Percentiles rank a stretch among this genome's conserved stretches.
These are phyloP conservation scores for Trichomalopsis sarcophagae DNA, from an alignment of 1,140 invertebrate genomes.

Conservation along the genomic window DNA sequence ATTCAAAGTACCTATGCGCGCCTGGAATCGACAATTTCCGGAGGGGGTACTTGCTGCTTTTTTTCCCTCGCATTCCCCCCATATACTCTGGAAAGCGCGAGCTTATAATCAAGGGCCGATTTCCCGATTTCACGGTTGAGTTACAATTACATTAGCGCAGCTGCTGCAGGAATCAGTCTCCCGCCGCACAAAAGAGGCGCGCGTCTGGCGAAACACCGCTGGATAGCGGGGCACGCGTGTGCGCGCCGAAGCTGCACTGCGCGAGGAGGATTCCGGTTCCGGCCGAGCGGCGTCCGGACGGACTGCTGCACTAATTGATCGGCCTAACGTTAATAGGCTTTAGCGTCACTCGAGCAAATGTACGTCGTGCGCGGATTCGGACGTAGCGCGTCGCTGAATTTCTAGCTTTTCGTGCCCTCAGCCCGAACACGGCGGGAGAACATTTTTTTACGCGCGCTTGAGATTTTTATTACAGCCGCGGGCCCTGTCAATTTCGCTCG, in stretches of 20 bases:
- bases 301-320: slow-evolving; percentile 42
- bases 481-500: background rate
- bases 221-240: background rate
- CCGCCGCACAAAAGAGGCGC: too few relatives aligned
- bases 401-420: background rate
- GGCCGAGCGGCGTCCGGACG: background rate
- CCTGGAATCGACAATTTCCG: slow-evolving; percentile 5
- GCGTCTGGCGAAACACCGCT: too few relatives aligned
- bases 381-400: background rate
- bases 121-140: too few relatives aligned
- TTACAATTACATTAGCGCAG: too few relatives aligned
- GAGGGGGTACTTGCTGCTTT: slow-evolving; percentile 29
- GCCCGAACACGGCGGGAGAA: too few relatives aligned
- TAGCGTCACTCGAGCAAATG: slow-evolving; percentile 45
- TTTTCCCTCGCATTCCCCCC: background rate
- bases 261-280: slow-evolving; percentile 1
- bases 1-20: slow-evolving; percentile 17
- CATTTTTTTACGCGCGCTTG: background rate
- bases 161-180: background rate
- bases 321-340: slow-evolving; percentile 49
- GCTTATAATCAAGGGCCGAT: too few relatives aligned
- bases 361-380: background rate
- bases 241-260: background rate
- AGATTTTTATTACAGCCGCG: background rate
- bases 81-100: too few relatives aligned